A percentile compares a stretch with the other conserved stretches of the same genome.
Conservation (phyloP, 2,888 invertebrate genomes). For the Leptopterna dolabrata region DNA sequence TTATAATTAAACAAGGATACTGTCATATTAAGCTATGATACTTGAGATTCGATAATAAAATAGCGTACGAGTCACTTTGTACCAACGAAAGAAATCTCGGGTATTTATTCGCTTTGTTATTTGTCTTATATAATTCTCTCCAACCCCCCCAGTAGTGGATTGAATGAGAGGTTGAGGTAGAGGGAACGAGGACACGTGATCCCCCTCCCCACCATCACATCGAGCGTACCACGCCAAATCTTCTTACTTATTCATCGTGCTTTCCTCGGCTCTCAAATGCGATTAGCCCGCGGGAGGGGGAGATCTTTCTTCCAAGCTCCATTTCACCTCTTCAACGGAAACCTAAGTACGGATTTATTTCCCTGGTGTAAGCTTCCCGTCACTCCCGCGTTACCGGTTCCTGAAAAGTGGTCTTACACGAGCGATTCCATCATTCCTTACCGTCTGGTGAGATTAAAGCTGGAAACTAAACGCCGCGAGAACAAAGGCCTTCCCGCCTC, state of each 20-base stretch:
- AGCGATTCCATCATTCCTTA: not conserved
- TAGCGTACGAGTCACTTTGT: too few relatives aligned
- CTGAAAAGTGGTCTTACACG: not conserved
- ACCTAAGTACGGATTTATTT: constrained; percentile 11
- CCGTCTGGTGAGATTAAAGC: not conserved
- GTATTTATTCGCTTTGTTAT: not conserved
- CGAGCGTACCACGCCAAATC: not conserved
- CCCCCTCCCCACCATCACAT: not conserved
- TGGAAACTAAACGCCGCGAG: not conserved
- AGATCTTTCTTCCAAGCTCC: constrained; percentile 7
- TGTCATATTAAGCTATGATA: too few relatives aligned
- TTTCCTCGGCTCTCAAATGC: constrained; percentile 11
- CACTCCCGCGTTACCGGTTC: not conserved
- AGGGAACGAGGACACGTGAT: not conserved
- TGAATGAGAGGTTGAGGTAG: not conserved
- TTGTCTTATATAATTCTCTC: not conserved
- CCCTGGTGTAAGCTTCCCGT: constrained; percentile 7
- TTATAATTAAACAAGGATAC: too few relatives aligned
- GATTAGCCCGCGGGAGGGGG: not conserved
- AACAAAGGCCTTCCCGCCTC: not conserved
- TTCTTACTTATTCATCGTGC: not conserved
- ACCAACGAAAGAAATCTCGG: too few relatives aligned
- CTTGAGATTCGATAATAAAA: too few relatives aligned
- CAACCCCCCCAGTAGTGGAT: not conserved
- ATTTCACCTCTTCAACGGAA: constrained; percentile 7